phyloP scores from a whole-genome alignment of 2,113 vertebrate species.

The Zeus faber region DNA sequence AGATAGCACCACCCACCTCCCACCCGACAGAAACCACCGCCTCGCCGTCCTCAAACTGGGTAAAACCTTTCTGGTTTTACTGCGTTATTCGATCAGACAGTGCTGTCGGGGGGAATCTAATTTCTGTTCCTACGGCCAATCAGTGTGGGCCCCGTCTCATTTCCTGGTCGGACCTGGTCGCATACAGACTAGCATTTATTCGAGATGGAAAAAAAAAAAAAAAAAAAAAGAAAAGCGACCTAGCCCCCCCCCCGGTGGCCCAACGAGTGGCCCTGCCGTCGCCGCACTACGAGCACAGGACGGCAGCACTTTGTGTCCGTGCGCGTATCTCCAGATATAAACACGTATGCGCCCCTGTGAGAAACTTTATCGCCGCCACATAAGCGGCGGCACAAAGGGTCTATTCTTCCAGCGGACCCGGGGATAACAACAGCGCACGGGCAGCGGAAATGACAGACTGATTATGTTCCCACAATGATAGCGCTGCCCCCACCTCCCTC shows the following conservation, averaged over 20 bases:
- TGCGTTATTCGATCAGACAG: constrained; percentile 35
- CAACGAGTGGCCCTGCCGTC: constrained; percentile 60
- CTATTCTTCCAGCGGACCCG: constrained; percentile 87
- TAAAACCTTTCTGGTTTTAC: constrained; percentile 34
- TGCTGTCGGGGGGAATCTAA: constrained; percentile 45
- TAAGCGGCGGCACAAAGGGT: constrained; percentile 84
- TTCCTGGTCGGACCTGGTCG: constrained; percentile 52
- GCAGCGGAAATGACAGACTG: constrained; percentile 92
- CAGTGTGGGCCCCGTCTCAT: constrained; percentile 58
- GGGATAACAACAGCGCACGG: constrained; percentile 84
- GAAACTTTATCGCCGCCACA: constrained; percentile 91
- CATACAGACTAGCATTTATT: constrained; percentile 58
- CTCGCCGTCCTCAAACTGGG: constrained; percentile 24
- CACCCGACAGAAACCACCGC: constrained; percentile 24
- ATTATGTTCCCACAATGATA: constrained; percentile 97
- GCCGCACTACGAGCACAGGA: constrained; percentile 72
- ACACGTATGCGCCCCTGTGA: constrained; percentile 86
- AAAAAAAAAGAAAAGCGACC: constrained; percentile 23
- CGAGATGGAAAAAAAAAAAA: constrained; percentile 34
- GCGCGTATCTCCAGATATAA: constrained; percentile 89
- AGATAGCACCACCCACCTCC: constrained; percentile 34
- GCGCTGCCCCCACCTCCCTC: constrained; percentile 82
- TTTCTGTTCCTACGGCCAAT: constrained; percentile 51
- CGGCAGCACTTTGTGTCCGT: constrained; percentile 83
- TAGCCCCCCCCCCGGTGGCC: constrained; percentile 28